Evolutionary conservation across 1,140 invertebrate species (phyloP).

Genomic region (Zaprionus africanus): DNA sequence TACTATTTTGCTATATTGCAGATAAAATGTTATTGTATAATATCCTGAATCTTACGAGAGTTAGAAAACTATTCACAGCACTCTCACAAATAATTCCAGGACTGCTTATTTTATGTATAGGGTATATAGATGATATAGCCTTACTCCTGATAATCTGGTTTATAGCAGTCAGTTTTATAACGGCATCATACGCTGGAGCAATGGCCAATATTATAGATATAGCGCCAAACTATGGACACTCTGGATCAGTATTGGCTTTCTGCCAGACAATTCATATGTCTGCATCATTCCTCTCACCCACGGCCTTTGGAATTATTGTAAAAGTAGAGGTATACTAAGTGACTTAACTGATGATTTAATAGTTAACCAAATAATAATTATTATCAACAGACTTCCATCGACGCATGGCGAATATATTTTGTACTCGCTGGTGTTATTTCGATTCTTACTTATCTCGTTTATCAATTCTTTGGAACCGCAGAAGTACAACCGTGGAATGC

Average conservation of each 20-base stretch:
- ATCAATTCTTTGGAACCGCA: slow-evolving; percentile 88
- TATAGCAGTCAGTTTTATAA: slow-evolving; percentile 89
- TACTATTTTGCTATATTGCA: slow-evolving; percentile 89
- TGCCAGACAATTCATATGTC: slow-evolving; percentile 91
- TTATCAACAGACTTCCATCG: slow-evolving; percentile 83
- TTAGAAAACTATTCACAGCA: slow-evolving; percentile 89
- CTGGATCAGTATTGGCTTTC: slow-evolving; percentile 89
- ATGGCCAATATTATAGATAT: slow-evolving; percentile 91
- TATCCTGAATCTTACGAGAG: slow-evolving; percentile 87
- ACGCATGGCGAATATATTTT: slow-evolving; percentile 91
- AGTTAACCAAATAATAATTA: background rate
- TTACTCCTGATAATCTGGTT: slow-evolving; percentile 88
- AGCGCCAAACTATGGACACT: slow-evolving; percentile 88
- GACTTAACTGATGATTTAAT: too few species aligned
- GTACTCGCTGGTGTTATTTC: slow-evolving; percentile 88
- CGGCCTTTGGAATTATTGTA: slow-evolving; percentile 87
- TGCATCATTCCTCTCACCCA: slow-evolving; percentile 89
- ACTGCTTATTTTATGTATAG: slow-evolving; percentile 87
- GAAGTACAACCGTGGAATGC: slow-evolving; percentile 88
- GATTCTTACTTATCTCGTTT: slow-evolving; percentile 88
- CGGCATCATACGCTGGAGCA: slow-evolving; percentile 90
- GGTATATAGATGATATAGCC: slow-evolving; percentile 88
- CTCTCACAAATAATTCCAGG: slow-evolving; percentile 90
- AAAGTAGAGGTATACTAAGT: slow-evolving; percentile 78
- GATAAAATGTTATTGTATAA: slow-evolving; percentile 87